These are phyloP conservation scores for Blera fallax DNA, from an alignment of 2,888 invertebrate species.

Conservation along the genomic window DNA sequence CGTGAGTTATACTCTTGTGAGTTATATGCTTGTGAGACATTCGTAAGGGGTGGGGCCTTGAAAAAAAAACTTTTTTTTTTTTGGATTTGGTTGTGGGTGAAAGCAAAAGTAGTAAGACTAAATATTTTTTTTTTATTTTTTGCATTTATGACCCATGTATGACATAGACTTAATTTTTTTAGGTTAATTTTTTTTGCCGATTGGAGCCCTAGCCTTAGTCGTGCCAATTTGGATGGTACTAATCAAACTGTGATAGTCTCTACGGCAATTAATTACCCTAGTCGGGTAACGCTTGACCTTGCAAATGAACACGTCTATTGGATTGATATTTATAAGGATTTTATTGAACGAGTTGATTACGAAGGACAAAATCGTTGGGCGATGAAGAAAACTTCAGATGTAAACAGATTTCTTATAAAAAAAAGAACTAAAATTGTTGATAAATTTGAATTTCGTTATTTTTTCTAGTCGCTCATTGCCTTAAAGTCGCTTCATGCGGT, in stretches of 20 bases:
- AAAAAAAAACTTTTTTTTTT: too few relatives aligned
- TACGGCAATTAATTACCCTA: constrained; percentile 89
- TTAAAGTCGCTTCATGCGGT: constrained; percentile 85
- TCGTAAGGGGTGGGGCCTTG: too few relatives aligned
- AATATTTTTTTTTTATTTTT: too few relatives aligned
- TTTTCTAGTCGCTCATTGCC: constrained; percentile 76
- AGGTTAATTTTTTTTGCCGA: constrained; percentile 90
- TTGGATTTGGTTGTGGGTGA: too few relatives aligned
- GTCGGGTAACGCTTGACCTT: constrained; percentile 88
- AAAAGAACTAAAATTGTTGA: not conserved
- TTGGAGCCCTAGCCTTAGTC: constrained; percentile 86
- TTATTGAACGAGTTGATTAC: constrained; percentile 90
- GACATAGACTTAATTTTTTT: constrained; percentile 36
- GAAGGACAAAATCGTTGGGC: constrained; percentile 85
- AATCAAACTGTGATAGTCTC: constrained; percentile 84
- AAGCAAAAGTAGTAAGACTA: too few relatives aligned
- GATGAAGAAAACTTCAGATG: constrained; percentile 79
- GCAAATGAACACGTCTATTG: constrained; percentile 88
- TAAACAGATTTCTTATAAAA: constrained; percentile 73
- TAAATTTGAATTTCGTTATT: constrained; percentile 42
- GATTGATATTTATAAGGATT: constrained; percentile 91
- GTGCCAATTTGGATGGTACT: constrained; percentile 86
- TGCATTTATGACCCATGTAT: too few relatives aligned
- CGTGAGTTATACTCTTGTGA: too few relatives aligned
- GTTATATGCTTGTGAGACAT: too few relatives aligned